phyloP scores from a whole-genome alignment of 1,140 invertebrate genomes.

The Diprion similis region DNA sequence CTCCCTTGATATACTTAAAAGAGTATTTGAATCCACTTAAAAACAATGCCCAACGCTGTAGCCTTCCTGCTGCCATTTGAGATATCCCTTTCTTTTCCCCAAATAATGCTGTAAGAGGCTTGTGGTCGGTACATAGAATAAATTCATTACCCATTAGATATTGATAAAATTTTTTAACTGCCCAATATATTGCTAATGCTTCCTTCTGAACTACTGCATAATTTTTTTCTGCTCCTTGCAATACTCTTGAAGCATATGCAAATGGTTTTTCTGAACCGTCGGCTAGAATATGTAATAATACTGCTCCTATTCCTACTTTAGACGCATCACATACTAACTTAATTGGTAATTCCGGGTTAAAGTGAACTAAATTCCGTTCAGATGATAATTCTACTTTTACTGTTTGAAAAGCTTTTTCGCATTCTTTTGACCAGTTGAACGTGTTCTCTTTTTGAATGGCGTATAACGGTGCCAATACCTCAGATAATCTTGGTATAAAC shows the following conservation, averaged over 20 bases:
- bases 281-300: conserved; percentile 38
- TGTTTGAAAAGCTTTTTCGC: conserved; percentile 40
- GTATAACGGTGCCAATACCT: conserved; percentile 41
- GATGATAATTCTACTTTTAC: conserved; percentile 39
- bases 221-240: conserved; percentile 35
- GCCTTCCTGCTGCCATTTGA: conserved; percentile 34
- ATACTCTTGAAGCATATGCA: conserved; percentile 42
- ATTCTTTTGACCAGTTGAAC: conserved; percentile 44
- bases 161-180: conserved; percentile 41
- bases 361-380: conserved; percentile 38
- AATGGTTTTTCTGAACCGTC: conserved; percentile 43
- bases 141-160: conserved; percentile 55
- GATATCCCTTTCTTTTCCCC: conserved; percentile 38
- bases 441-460: conserved; percentile 43
- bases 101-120: conserved; percentile 50
- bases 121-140: conserved; percentile 55
- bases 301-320: conserved; percentile 47
- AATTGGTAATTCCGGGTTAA: conserved; percentile 37
- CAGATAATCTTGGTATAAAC: conserved; percentile 48
- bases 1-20: conserved; percentile 39
- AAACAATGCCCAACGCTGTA: conserved; percentile 44
- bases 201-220: conserved; percentile 45
- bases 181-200: conserved; percentile 42
- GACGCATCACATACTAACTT: conserved; percentile 45
- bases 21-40: conserved; percentile 42